These are phyloP conservation scores for Tridacna gigas DNA, from an alignment of 2,888 invertebrate genomes.

Conservation along the genomic window DNA sequence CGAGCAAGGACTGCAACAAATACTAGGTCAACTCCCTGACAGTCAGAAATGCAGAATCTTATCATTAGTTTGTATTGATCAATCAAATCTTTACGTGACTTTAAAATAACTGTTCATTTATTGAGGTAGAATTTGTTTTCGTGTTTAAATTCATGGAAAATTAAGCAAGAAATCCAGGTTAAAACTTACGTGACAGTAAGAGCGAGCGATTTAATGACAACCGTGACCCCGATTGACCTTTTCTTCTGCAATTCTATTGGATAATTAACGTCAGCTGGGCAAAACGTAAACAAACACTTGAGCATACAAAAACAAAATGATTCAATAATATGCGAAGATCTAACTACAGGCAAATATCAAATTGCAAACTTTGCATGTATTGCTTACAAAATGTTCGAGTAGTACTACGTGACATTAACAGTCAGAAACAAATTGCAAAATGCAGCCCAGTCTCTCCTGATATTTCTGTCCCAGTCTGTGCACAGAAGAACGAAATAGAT, in stretches of 20 bases:
- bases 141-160: not conserved
- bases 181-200: conserved; percentile 11
- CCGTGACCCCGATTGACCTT: conserved; percentile 25
- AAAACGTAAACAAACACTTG: conserved; percentile 39
- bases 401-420: no score
- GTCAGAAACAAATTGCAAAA: no score
- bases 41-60: not conserved
- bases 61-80: not conserved
- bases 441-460: no score
- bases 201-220: conserved; percentile 19
- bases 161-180: not conserved
- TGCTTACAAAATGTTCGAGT: no score
- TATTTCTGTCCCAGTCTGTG: no score
- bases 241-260: conserved; percentile 22
- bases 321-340: not conserved
- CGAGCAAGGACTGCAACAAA: not conserved
- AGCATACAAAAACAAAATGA: conserved; percentile 9
- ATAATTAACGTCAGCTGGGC: conserved; percentile 36
- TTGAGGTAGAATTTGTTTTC: no score
- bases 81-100: not conserved
- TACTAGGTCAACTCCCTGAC: conserved; percentile 4
- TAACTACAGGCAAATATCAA: no score
- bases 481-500: no score
- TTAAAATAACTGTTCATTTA: no score
- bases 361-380: not conserved